Base-by-base conservation (phyloP, 2,888 invertebrate species). In the Odontomyia ornata region DNA sequence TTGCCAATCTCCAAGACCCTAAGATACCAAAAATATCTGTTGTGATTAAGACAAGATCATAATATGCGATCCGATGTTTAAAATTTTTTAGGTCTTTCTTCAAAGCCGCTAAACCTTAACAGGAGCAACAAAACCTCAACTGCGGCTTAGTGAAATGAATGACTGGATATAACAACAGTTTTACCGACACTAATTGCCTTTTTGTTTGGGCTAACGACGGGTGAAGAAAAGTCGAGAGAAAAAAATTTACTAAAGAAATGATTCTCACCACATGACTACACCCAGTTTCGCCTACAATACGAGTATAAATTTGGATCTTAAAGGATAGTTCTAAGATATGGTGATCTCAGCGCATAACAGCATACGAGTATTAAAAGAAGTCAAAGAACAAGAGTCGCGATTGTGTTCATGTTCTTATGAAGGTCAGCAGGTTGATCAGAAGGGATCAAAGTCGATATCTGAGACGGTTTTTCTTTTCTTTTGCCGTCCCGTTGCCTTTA, bases 171-270 rank as follows among this genome's bases (percentile, higher is more conserved):
- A 36, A 18, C 73, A 73, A 73, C 57, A 57, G 36, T 73, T 60
- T 60, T 73, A 43, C 73, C 73, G 73, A 60, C 73, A 60, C 73
- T 73, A 73, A 73, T 73, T 73, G 69, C 69, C 69, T 46, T 69
- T 69, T 69, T 69, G 30, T 43, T 46, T 69, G 47, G 46, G 47
- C 15, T 25, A 46, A 65, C 52, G 52, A 60, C 60, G 21, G 60
- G 23, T 36, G 36, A 36, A 36, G 36, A 36, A 36, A 36, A 36
- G 3, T 36, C 9, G 9, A 36, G 9, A 36, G 9, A 36, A 9
- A 9, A 36, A 36, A 36, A 36, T 3, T 7, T 25, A 23, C 69
- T 4, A 47, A 47, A 69, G 18, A 25, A 25, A 69, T 7, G 15
- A 47, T 47, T 47, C 46, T 47, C 25, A 30, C 69, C 69, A 47